A percentile compares a stretch with the other conserved stretches of the same genome.
Evolutionary conservation across 2,797 vertebrate species (phyloP).

Genomic region (Sebastes glaucus): DNA sequence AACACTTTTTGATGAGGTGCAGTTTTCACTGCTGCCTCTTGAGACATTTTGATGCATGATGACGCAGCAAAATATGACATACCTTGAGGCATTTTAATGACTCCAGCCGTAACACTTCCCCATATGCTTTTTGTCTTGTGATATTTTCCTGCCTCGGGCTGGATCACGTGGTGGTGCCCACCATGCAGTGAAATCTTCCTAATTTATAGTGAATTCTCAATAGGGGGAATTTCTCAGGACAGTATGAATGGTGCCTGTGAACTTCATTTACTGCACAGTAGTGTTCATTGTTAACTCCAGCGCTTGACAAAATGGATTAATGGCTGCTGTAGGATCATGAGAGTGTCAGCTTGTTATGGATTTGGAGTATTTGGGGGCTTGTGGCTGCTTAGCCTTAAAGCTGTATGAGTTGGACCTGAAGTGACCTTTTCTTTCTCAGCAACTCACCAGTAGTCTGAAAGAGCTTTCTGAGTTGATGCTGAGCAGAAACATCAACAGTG

Average conservation of each 20-base stretch:
- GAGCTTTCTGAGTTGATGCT: background rate
- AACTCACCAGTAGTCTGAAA: background rate
- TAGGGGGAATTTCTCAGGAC: slow-evolving; percentile 24
- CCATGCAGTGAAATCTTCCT: slow-evolving; percentile 33
- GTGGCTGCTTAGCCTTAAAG: slow-evolving; percentile 42
- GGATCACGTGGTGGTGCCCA: background rate
- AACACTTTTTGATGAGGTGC: slow-evolving; percentile 62
- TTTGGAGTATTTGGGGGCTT: slow-evolving; percentile 42
- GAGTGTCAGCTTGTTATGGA: slow-evolving; percentile 52
- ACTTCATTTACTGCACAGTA: slow-evolving; percentile 46
- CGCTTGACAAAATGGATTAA: slow-evolving; percentile 57
- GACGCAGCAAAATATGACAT: slow-evolving; percentile 50
- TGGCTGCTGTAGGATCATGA: slow-evolving; percentile 36
- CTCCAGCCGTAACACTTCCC: slow-evolving; percentile 20
- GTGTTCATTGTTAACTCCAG: slow-evolving; percentile 54
- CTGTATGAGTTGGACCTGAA: slow-evolving; percentile 29
- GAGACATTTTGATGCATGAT: slow-evolving; percentile 65
- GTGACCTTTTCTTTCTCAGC: slow-evolving; percentile 28
- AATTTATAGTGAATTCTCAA: slow-evolving; percentile 43
- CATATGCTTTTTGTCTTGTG: slow-evolving; percentile 47
- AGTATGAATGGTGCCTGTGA: slow-evolving; percentile 32
- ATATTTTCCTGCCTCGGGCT: slow-evolving; percentile 26
- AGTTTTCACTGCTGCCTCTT: slow-evolving; percentile 42
- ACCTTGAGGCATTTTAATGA: slow-evolving; percentile 52
- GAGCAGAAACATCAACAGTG: background rate